Base-by-base conservation (phyloP, 35 echinoderm and acorn worm species). In the Apostichopus japonicus region DNA sequence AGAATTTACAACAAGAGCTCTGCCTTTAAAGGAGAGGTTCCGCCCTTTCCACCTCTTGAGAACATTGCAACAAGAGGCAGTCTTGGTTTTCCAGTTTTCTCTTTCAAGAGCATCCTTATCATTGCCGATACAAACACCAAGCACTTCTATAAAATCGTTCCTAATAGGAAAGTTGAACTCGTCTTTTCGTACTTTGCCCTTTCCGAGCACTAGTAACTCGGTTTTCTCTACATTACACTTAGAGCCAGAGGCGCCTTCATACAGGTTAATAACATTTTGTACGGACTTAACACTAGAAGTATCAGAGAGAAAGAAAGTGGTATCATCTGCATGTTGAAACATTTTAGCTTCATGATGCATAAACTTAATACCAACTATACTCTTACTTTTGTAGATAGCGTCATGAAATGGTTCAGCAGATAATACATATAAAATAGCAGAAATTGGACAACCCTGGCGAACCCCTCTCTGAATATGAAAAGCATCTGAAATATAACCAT, bases 261-360 rank as follows among this genome's bases (percentile, higher is more conserved):
- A 92, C 15, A 83, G 10, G 1, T 71, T 73, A 19, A 93, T 16
- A 25, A 86, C 53, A 14, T 53, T 33, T 11, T 33, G 57, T 13
- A 73, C 58, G 21, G 24, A 17, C 25, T 9, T 54, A 27, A 93
- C 61, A 56, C 62, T 72, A 6, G 77, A 53, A 24, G 55, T 33
- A 77, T 88, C 27, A 52, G 52, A 55, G 1, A 79, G 52, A 93
- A 75, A 73, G 55, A 93, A 86, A 15, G 83, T 93, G 1, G 84
- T 93, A 53, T 88, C 92, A 25, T 93, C 92, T 51, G 92, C 92
- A 63, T 93, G 83, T 67, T 93, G 84, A 78, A 72, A 87, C 53
- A 93, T 87, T 72, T 57, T 91, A 14, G 27, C 78, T 24, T 92
- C 90, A 19, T 81, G 54, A 79, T 92, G 54, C 4, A 62, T 4